phyloP scores from a whole-genome alignment of 1,140 invertebrate species.

The Ceratosolen fusciceps region DNA sequence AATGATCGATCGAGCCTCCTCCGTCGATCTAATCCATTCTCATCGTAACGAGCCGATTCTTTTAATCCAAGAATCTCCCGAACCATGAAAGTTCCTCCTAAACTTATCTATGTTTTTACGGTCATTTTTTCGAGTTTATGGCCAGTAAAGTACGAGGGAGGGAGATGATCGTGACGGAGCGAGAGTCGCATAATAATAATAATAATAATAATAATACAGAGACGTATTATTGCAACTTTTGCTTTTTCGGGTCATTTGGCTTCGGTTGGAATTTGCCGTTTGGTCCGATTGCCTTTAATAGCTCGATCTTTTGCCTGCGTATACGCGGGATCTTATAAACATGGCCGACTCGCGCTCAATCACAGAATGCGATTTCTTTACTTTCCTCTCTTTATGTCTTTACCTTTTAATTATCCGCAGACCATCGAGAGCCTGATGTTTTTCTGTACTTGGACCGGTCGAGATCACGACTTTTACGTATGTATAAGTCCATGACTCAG shows the following conservation, averaged over 20 bases:
- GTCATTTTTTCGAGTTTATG: not conserved
- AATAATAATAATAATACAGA: constrained; percentile 13
- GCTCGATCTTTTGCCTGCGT: not conserved
- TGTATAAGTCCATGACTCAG: no score
- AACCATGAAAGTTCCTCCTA: not conserved
- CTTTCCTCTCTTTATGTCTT: not conserved
- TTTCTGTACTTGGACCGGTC: not conserved
- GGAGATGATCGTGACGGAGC: not conserved
- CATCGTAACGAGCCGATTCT: not conserved
- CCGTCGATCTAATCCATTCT: not conserved
- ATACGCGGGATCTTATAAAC: constrained; percentile 7
- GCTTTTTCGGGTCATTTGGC: not conserved
- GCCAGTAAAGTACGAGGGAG: not conserved
- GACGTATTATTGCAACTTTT: constrained; percentile 1
- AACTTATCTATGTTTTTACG: constrained; percentile 15
- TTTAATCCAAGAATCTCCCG: not conserved
- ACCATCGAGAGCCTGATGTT: not conserved
- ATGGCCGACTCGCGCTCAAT: not conserved
- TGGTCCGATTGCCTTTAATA: constrained; percentile 8
- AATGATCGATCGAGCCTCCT: constrained; percentile 24
- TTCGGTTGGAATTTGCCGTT: not conserved
- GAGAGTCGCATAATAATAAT: not conserved
- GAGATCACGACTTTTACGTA: not conserved
- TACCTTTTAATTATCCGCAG: not conserved
- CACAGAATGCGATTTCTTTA: no score